Base-by-base conservation (phyloP, 2,888 invertebrate genomes). In the Tetragonisca angustula region DNA sequence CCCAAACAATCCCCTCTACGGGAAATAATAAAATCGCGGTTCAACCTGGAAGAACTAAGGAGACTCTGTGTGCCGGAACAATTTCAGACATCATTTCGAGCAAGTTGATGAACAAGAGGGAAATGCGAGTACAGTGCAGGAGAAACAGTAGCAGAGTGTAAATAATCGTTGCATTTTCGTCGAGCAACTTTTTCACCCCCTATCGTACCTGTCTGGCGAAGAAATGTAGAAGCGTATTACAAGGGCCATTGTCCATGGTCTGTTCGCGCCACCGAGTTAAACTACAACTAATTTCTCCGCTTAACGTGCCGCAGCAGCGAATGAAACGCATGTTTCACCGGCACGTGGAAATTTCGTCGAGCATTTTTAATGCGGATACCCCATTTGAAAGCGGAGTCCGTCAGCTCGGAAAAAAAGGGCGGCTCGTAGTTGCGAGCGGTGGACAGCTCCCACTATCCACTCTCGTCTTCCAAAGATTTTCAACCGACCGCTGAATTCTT, bases 211-310 rank as follows among this genome's bases (percentile, higher is more conserved):
- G 19, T n/a, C 74, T 59, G 69, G 49, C 75, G 65, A 75, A 75
- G 75, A 71, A 82, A 67, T 43, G 67, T 71, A 75, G 56, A 43
- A 52, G 49, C 61, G 19, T 49, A 24, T 70, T 74, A 65, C 59
- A 74, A 74, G 52, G 52, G 49, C 54, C 72, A 68, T 68, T 73
- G 74, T 74, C 52, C 64, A n/a, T 19, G 62, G 21, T 13, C 43
- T 50, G 72, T 49, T 68, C 73, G 17, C 54, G 68, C 67, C 65
- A 54, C 32, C 49, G 17, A 27, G 59, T 68, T 76, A 76, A 76
- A 76, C 54, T 67, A 36, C 76, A 61, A 72, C 81, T 76, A 83
- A 83, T 81, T 80, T 83, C 68, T 62, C 50, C 61, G 67, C 21
- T 81, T 62, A 70, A 72, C 74, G 74, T 65, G 13, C 19, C 56